phyloP scores from a whole-genome alignment of 2,888 invertebrate genomes.

The Chamaedrilus cognettii region DNA sequence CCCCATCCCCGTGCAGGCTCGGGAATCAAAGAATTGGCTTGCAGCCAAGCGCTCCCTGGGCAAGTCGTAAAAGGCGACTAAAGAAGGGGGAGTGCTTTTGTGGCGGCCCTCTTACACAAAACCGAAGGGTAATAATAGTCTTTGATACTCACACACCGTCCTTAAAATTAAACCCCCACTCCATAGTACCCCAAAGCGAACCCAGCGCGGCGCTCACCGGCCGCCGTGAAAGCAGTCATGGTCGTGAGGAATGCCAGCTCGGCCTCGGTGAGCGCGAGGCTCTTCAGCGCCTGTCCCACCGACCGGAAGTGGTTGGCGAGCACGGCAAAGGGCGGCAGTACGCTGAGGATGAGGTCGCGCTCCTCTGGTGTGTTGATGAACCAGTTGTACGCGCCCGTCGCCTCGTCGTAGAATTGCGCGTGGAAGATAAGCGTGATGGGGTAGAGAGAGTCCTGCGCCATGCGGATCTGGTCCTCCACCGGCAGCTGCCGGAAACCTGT shows the following conservation, averaged over 20 bases:
- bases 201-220: slow-evolving; percentile 23
- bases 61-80: too few species aligned
- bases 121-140: too few species aligned
- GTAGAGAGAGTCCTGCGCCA: slow-evolving; percentile 51
- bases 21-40: too few species aligned
- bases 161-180: too few species aligned
- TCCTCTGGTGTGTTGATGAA: slow-evolving; percentile 31
- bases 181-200: too few species aligned
- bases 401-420: slow-evolving; percentile 43
- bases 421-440: slow-evolving; percentile 48
- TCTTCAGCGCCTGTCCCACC: slow-evolving; percentile 45
- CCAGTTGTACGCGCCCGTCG: slow-evolving; percentile 40
- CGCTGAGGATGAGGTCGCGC: slow-evolving; percentile 38
- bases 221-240: slow-evolving; percentile 26
- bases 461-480: slow-evolving; percentile 49
- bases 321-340: slow-evolving; percentile 44
- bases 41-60: too few species aligned
- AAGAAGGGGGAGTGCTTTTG: too few species aligned
- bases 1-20: too few species aligned
- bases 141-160: too few species aligned
- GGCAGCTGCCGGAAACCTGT: slow-evolving; percentile 48
- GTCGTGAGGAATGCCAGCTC: slow-evolving; percentile 50
- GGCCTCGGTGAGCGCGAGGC: slow-evolving; percentile 42
- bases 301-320: slow-evolving; percentile 46
- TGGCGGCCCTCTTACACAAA: too few species aligned